Evolutionary conservation across 92 coral and sea anemone genomes (phyloP).

Genomic region (Desmophyllum pertusum): DNA sequence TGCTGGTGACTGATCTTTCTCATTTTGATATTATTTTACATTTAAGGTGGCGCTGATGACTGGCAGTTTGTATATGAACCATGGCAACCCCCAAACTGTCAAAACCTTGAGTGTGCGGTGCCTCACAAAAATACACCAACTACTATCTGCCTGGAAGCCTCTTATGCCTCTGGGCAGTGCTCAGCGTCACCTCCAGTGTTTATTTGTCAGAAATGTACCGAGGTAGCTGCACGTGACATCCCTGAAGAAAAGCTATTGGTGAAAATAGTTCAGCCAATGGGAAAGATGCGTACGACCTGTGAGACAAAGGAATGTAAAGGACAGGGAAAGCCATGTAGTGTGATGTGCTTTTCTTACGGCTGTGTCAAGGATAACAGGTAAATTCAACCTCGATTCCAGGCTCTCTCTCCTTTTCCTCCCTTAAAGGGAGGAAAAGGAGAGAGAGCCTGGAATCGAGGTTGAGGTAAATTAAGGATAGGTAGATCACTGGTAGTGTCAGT

Average conservation of each 20-base stretch:
- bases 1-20: not conserved
- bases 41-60: conserved; percentile 90
- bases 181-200: conserved; percentile 88
- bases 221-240: conserved; percentile 59
- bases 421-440: no score
- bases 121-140: conserved; percentile 72
- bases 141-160: conserved; percentile 90
- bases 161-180: conserved; percentile 86
- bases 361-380: conserved; percentile 96
- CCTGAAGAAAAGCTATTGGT: conserved; percentile 61
- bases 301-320: conserved; percentile 95
- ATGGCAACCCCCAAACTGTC: conserved; percentile 90
- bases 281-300: conserved; percentile 91
- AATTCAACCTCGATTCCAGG: no score
- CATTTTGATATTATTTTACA: not conserved
- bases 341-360: conserved; percentile 87
- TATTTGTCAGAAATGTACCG: conserved; percentile 82
- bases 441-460: no score
- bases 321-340: conserved; percentile 75
- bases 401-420: no score
- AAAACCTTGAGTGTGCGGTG: conserved; percentile 75
- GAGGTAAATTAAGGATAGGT: no score
- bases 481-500: no score
- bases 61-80: conserved; percentile 98
- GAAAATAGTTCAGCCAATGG: conserved; percentile 80